Base-by-base conservation (phyloP, 2,797 vertebrate genomes). In the Gambelia wislizenii region DNA sequence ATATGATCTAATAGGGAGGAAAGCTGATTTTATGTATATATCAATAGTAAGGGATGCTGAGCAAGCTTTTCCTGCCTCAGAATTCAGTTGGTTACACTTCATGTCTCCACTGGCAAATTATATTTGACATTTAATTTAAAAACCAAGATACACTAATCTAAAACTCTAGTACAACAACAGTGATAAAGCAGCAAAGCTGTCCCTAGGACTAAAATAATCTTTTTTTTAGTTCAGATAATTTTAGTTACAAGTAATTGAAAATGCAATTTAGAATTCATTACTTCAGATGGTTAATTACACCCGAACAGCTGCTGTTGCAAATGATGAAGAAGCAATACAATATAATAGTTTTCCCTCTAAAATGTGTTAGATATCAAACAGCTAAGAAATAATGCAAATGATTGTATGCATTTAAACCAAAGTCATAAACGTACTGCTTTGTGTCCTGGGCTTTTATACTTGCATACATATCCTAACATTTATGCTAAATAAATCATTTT, bases 121-220 rank as follows among this genome's bases (percentile, higher is more conserved):
- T 92, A 96, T 94, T 91, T 97, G 96, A 97, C 96, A 95, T 93
- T 92, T 94, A 95, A 97, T 97, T 97, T 96, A 91, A 95, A 95
- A 97, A 95, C 74, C 87, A 95, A 95, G 89, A 96, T 96, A 92
- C 91, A 91, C 91, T 96, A 95, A 97, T 96, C 92, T 95, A 92
- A 92, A 95, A 89, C 90, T 95, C 87, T 92, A 89, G 94, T 92
- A 88, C 49, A 93, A 96, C 83, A 95, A 72, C 87, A 93, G 44
- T 20, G 89, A 95, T 91, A 93, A 95, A 96, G 88, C 86, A 96
- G 94, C 84, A 89, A 96, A 96, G 89, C 87, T 93, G 96, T 96
- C 93, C 90, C 92, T 90, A 90, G 91, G 89, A 75, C 20, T 49
- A 93, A 95, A 95, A 36, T 20, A 49, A 54, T 91, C 92, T 81